Conservation (phyloP, 2,113 vertebrate genomes). For the Actenoides hombroni region DNA sequence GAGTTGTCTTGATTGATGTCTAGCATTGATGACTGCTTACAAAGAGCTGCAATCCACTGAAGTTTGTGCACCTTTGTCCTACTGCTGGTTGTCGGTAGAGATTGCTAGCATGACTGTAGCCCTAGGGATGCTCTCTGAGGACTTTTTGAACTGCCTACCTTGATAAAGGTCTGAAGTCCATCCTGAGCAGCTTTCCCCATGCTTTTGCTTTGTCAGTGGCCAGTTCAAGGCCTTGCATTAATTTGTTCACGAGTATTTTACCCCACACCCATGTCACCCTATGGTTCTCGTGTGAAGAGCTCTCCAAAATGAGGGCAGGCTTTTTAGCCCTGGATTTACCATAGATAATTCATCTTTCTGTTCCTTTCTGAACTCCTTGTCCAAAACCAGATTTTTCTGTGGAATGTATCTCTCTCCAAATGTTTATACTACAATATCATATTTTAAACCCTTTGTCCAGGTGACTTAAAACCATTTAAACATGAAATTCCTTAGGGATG, state of each 20-base stretch:
- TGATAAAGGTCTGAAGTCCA: neutral
- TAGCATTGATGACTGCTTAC: neutral
- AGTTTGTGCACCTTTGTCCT: neutral
- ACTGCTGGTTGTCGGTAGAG: neutral
- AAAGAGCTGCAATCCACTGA: neutral
- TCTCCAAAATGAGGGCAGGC: neutral
- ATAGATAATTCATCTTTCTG: neutral
- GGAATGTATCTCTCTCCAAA: neutral
- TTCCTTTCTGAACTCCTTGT: neutral
- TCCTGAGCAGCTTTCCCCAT: neutral
- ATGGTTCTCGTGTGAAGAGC: neutral
- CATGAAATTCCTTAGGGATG: neutral
- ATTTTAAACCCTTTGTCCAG: neutral
- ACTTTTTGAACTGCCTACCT: neutral
- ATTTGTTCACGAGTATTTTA: neutral
- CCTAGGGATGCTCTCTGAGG: neutral
- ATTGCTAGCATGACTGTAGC: neutral
- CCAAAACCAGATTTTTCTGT: neutral
- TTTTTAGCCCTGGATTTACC: neutral
- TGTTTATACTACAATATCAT: neutral
- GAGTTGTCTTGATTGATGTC: neutral
- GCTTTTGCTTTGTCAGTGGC: neutral
- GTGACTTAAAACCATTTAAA: neutral
- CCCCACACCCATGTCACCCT: rapidly evolving
- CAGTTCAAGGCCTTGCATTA: neutral